These are phyloP conservation scores for Neodiprion lecontei DNA, from an alignment of 1,140 invertebrate genomes.

Conservation along the genomic window DNA sequence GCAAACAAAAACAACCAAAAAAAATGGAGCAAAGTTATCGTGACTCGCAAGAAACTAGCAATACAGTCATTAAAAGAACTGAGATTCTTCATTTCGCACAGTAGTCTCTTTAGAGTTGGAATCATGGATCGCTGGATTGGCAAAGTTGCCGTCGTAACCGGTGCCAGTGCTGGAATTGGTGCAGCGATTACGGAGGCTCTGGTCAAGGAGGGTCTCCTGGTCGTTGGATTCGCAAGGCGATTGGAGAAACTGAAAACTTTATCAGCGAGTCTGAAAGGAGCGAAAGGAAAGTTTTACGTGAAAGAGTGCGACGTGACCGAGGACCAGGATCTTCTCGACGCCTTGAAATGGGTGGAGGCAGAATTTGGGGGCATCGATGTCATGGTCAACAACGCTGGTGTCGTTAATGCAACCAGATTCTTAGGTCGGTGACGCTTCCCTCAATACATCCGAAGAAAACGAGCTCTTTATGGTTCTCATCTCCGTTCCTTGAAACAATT, in stretches of 20 bases:
- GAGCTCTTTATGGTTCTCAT: too few species aligned
- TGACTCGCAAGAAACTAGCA: too few species aligned
- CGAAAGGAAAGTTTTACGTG: conserved; percentile 39
- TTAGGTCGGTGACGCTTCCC: conserved; percentile 41
- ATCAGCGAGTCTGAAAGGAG: conserved; percentile 30
- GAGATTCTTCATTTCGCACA: too few species aligned
- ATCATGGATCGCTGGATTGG: conserved; percentile 66
- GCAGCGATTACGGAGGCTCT: conserved; percentile 52
- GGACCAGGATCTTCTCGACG: conserved; percentile 60
- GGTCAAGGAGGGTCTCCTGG: conserved; percentile 63
- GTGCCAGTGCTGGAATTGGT: conserved; percentile 69
- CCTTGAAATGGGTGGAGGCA: conserved; percentile 70
- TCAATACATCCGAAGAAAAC: too few species aligned
- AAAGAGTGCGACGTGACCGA: conserved; percentile 65
- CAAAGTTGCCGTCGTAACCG: conserved; percentile 69
- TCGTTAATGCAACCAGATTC: conserved; percentile 48
- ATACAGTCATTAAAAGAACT: too few species aligned
- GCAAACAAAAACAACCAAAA: too few species aligned
- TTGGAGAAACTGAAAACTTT: conserved; percentile 57
- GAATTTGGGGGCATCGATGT: conserved; percentile 65
- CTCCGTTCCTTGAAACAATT: too few species aligned
- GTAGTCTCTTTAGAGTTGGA: too few species aligned
- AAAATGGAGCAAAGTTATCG: too few species aligned
- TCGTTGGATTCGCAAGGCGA: conserved; percentile 66
- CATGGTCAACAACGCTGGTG: conserved; percentile 66